Evolutionary conservation across 1,140 invertebrate species (phyloP).

Genomic region (Trichonephila clavata): DNA sequence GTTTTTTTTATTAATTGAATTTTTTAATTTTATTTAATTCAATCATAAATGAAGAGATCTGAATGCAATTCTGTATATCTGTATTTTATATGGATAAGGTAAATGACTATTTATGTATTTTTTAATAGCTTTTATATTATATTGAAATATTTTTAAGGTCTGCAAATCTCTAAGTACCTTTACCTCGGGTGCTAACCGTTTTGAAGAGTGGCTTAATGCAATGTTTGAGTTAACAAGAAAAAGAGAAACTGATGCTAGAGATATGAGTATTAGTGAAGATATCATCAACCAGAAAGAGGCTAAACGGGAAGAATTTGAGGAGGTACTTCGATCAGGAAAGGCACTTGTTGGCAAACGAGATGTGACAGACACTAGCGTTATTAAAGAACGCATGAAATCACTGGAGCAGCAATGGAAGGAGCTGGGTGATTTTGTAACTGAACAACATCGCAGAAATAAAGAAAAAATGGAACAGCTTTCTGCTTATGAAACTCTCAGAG

Average conservation of each 20-base stretch:
- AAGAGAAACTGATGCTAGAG: constrained; percentile 84
- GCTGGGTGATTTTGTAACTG: constrained; percentile 88
- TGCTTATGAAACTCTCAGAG: constrained; percentile 91
- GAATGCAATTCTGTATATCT: background rate
- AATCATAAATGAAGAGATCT: too few species aligned
- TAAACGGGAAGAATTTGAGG: constrained; percentile 86
- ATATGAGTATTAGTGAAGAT: constrained; percentile 82
- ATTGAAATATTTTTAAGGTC: constrained; percentile 79
- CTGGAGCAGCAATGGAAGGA: constrained; percentile 94
- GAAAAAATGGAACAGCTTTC: constrained; percentile 90
- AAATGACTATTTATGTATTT: background rate
- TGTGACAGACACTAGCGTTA: constrained; percentile 90
- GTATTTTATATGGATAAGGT: background rate
- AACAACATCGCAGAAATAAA: constrained; percentile 90
- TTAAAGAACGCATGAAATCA: constrained; percentile 89
- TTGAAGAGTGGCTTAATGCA: constrained; percentile 81
- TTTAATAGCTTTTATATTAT: background rate
- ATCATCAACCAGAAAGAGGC: constrained; percentile 83
- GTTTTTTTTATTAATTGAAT: too few species aligned
- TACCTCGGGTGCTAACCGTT: constrained; percentile 79
- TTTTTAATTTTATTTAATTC: too few species aligned
- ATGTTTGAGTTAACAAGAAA: constrained; percentile 89
- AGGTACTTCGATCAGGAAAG: constrained; percentile 90
- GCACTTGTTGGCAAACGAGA: constrained; percentile 93
- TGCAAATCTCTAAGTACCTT: constrained; percentile 83